A percentile compares a stretch with the other conserved stretches of the same genome.
These are phyloP conservation scores for Apodemia duryi DNA, from an alignment of 2,888 invertebrate genomes.

Conservation along the genomic window DNA sequence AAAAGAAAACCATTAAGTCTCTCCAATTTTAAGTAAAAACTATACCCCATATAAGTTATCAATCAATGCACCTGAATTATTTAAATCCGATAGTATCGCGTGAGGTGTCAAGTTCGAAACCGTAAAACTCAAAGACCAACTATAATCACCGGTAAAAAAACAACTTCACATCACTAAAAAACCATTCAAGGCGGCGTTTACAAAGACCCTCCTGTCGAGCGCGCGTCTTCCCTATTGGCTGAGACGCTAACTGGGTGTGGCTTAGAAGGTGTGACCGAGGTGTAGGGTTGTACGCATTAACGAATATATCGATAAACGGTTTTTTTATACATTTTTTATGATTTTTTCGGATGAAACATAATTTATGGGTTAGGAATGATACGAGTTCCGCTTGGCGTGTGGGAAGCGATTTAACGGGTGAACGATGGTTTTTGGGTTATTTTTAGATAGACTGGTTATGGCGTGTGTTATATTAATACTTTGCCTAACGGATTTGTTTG, in stretches of 20 bases:
- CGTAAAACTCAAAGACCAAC: slow-evolving; percentile 43
- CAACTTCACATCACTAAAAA: slow-evolving; percentile 70
- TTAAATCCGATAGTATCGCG: slow-evolving; percentile 45
- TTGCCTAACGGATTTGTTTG: slow-evolving; percentile 9
- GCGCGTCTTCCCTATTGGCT: slow-evolving; percentile 50
- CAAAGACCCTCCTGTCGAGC: slow-evolving; percentile 45
- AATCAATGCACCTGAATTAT: slow-evolving; percentile 21
- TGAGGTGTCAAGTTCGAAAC: slow-evolving; percentile 63
- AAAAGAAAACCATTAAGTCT: neutral
- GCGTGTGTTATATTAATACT: slow-evolving; percentile 25
- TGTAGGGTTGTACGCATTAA: slow-evolving; percentile 55
- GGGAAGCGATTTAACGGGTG: slow-evolving; percentile 40
- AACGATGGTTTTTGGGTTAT: slow-evolving; percentile 41
- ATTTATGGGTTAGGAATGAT: slow-evolving; percentile 67
- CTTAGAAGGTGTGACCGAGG: slow-evolving; percentile 46
- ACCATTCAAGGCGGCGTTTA: slow-evolving; percentile 47
- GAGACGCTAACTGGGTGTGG: slow-evolving; percentile 55
- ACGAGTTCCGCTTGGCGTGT: slow-evolving; percentile 50
- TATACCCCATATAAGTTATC: slow-evolving; percentile 20
- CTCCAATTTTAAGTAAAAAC: neutral
- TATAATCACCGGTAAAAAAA: slow-evolving; percentile 53
- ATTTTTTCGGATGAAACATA: slow-evolving; percentile 51
- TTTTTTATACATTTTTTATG: slow-evolving; percentile 52
- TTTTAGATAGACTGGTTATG: slow-evolving; percentile 29
- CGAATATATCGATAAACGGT: slow-evolving; percentile 64